These are phyloP conservation scores for Laticauda colubrina DNA, from an alignment of 2,113 vertebrate species.

Conservation along the genomic window DNA sequence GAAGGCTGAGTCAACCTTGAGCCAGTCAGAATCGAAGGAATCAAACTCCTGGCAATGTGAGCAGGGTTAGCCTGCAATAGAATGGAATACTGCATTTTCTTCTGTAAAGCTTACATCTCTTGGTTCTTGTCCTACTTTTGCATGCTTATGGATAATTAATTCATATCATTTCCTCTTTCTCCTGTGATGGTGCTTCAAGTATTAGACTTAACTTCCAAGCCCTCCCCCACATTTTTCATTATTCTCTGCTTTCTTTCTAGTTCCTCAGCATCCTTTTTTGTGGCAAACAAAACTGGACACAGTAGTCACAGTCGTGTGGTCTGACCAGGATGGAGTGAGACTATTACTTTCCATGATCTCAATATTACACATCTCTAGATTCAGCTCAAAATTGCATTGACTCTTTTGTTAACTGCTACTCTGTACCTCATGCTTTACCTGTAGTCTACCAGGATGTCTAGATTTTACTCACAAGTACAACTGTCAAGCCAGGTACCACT, in stretches of 20 bases:
- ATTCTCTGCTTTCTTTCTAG: not conserved
- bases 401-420: not conserved
- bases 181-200: not conserved
- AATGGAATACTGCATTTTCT: not conserved
- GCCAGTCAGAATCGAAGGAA: not conserved
- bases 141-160: not conserved
- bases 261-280: not conserved
- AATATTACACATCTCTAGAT: not conserved
- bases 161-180: not conserved
- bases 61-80: not conserved
- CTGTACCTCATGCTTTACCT: not conserved
- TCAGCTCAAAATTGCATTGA: not conserved
- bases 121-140: not conserved
- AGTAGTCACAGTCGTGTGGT: not conserved
- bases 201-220: not conserved
- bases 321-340: not conserved
- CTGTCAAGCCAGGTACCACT: not conserved
- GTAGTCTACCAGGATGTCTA: not conserved
- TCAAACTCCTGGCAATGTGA: not conserved
- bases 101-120: not conserved
- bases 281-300: not conserved
- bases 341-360: not conserved
- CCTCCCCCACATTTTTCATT: not conserved
- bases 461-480: not conserved
- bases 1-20: not conserved